Evolutionary conservation across 2,888 invertebrate species (phyloP).

Genomic region (Caradrina kadenii): DNA sequence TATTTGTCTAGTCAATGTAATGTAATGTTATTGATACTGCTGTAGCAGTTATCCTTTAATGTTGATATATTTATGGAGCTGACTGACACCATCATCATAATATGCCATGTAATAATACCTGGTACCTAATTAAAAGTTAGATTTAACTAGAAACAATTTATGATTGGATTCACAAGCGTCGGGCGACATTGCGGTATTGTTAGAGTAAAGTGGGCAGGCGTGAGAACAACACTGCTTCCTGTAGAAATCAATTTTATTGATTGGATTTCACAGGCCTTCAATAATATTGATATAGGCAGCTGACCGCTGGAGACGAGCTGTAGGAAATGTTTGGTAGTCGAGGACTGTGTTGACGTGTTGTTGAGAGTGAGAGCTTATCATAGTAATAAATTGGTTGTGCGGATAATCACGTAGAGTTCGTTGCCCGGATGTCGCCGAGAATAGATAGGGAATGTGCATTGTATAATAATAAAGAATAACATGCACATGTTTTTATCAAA

Average conservation of each 20-base stretch:
- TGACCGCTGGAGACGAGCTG: conserved; percentile 27
- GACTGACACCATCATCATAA: conserved; percentile 50
- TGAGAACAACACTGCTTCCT: conserved; percentile 39
- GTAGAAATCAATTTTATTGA: conserved; percentile 61
- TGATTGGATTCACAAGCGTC: conserved; percentile 36
- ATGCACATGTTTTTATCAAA: conserved; percentile 57
- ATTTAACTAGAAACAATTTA: conserved; percentile 48
- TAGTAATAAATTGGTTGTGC: conserved; percentile 68
- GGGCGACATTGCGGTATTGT: conserved; percentile 58
- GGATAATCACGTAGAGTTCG: conserved; percentile 50
- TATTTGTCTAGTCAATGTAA: conserved; percentile 53
- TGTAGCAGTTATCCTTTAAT: conserved; percentile 39
- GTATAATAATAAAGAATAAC: conserved; percentile 46
- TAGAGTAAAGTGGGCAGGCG: conserved; percentile 19
- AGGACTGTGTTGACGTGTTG: conserved; percentile 32
- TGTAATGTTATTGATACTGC: conserved; percentile 40
- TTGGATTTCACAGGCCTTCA: conserved; percentile 57
- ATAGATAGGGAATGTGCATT: conserved; percentile 56
- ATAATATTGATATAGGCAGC: conserved; percentile 41
- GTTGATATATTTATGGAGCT: conserved; percentile 55
- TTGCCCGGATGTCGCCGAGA: conserved; percentile 60
- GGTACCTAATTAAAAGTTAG: conserved; percentile 54
- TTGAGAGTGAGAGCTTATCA: conserved; percentile 59
- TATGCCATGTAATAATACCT: conserved; percentile 58
- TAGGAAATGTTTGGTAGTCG: conserved; percentile 1